Base-by-base conservation (phyloP, 2,888 invertebrate genomes). In the Peribatodes rhomboidaria region DNA sequence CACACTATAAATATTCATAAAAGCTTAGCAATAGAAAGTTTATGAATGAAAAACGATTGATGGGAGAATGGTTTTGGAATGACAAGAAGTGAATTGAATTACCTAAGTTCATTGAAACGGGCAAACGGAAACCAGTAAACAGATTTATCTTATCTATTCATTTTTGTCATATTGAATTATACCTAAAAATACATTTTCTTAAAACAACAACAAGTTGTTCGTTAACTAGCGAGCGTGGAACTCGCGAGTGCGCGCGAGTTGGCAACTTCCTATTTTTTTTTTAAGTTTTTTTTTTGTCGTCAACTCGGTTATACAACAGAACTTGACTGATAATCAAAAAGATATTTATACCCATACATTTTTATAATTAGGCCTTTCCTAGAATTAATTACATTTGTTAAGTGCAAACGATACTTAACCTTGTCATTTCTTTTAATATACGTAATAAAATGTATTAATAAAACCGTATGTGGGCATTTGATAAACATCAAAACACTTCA, bases 11-110 rank as follows among this genome's bases (percentile, higher is more conserved):
- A 60, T 54, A 54, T 63, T 59, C 53, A 61, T 58, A 42, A 50
- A 47, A 39, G 14, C 27, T 52, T 31, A 2, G 50, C 27, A 65
- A 54, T 65, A 62, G 61, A 68, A 62, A 62, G 53, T 44, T 57
- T 33, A 10, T 41, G 20, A 42, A 42, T 42, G 31, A 55, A 42
- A 55, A n/a, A 13, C 27, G 44, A 33, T 35, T 52, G 22, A 59
- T 42, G 41, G 16, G 18, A 33, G 1, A 49, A 33, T 49, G 16
- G 14, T 49, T 16, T 16, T 6, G 2, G 9, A 49, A 33, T 49
- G 33, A 33, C 11, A 33, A 49, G 33, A 50, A 11, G 10, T 49
- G 33, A 49, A 31, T 1, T 46, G 33, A 31, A 49, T 2, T 11
- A 13, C 4, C n/a, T n/a, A n/a, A n/a, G 11, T 31, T 9, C 14